Conservation (phyloP, 2,888 invertebrate genomes). For the Nipponacmea schrenckii region DNA sequence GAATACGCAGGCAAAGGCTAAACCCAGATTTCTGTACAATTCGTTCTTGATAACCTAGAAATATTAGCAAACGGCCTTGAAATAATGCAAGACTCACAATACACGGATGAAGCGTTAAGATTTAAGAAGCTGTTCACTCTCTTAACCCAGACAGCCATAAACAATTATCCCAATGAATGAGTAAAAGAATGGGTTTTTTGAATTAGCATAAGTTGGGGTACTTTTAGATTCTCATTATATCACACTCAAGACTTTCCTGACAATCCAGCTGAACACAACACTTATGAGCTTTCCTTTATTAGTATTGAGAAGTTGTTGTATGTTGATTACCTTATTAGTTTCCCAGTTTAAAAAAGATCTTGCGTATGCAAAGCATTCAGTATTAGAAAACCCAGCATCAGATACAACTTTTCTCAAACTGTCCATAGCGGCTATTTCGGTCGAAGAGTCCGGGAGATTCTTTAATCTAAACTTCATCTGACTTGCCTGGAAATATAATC, state of each 20-base stretch:
- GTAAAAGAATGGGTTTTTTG: too few relatives aligned
- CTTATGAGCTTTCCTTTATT: background rate
- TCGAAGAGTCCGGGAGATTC: slow-evolving; percentile 32
- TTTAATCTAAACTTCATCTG: slow-evolving; percentile 41
- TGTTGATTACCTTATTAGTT: slow-evolving; percentile 44
- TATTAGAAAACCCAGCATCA: slow-evolving; percentile 27
- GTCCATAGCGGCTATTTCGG: slow-evolving; percentile 45
- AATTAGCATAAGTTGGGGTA: too few relatives aligned
- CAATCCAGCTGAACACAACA: too few relatives aligned
- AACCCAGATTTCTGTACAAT: slow-evolving; percentile 79
- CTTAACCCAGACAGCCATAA: too few relatives aligned
- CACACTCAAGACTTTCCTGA: too few relatives aligned
- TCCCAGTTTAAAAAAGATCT: slow-evolving; percentile 44
- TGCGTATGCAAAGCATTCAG: slow-evolving; percentile 46
- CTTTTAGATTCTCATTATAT: too few relatives aligned
- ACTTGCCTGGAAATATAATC: slow-evolving; percentile 38
- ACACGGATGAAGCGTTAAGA: too few relatives aligned
- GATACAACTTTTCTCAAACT: slow-evolving; percentile 31
- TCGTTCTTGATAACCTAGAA: slow-evolving; percentile 76
- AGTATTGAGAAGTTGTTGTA: too few relatives aligned
- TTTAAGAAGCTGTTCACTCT: too few relatives aligned
- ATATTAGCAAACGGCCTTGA: too few relatives aligned
- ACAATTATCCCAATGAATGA: too few relatives aligned
- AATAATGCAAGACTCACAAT: too few relatives aligned
- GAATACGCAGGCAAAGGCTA: slow-evolving; percentile 83